Evolutionary conservation across 2,797 vertebrate species (phyloP).

Genomic region (Sebastes steindachneri): DNA sequence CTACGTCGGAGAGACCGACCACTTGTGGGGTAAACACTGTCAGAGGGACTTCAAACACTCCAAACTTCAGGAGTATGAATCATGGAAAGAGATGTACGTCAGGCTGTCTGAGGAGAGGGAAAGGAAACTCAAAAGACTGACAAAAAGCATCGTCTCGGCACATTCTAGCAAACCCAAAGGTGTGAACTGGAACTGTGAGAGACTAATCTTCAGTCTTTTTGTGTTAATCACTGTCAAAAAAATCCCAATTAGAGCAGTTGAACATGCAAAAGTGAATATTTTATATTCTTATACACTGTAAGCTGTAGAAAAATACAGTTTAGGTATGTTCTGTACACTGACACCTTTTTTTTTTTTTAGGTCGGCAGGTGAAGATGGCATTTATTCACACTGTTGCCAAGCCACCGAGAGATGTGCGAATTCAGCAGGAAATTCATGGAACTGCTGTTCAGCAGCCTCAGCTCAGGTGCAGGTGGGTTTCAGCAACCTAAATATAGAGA

Average conservation of each 20-base stretch:
- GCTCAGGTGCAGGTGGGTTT: conserved; percentile 79
- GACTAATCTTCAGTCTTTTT: neutral
- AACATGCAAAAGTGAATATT: neutral
- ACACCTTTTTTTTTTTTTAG: conserved; percentile 60
- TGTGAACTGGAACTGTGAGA: conserved; percentile 54
- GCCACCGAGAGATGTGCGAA: conserved; percentile 84
- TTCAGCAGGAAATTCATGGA: conserved; percentile 86
- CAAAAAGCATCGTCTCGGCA: conserved; percentile 87
- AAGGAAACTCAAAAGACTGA: conserved; percentile 86
- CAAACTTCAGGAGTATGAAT: conserved; percentile 85
- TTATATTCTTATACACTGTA: neutral
- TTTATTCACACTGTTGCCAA: conserved; percentile 88
- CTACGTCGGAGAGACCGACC: conserved; percentile 84
- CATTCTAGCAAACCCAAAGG: conserved; percentile 90
- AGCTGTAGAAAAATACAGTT: neutral
- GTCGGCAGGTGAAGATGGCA: conserved; percentile 90
- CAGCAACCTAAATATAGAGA: conserved; percentile 2
- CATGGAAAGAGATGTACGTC: conserved; percentile 91
- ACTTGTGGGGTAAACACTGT: conserved; percentile 90
- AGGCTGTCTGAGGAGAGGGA: conserved; percentile 87
- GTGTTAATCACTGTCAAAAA: neutral
- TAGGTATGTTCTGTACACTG: neutral
- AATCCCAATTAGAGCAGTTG: neutral
- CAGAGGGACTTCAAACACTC: conserved; percentile 87
- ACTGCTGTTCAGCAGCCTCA: conserved; percentile 80